Conservation (phyloP, 2,113 vertebrate genomes). For the Arizona elegans region DNA sequence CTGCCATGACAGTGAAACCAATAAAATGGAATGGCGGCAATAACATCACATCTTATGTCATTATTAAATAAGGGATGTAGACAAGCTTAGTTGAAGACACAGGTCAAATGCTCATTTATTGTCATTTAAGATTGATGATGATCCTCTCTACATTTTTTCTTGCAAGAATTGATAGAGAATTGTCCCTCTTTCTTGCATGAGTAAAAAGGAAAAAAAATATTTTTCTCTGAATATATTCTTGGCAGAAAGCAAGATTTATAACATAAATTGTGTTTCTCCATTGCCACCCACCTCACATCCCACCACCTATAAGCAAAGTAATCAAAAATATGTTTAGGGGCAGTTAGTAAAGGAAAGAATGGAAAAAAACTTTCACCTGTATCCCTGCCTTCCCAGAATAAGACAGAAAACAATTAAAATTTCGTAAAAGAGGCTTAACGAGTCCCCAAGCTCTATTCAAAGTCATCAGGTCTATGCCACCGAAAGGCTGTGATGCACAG, state of each 20-base stretch:
- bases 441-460: conserved; percentile 32
- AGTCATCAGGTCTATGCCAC: conserved; percentile 33
- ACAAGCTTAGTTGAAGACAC: no score
- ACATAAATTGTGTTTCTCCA: background rate
- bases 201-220: background rate
- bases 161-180: background rate
- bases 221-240: background rate
- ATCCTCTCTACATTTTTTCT: background rate
- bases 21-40: background rate
- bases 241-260: background rate
- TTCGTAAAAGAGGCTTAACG: conserved; percentile 30
- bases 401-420: conserved; percentile 35
- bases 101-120: background rate
- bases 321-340: background rate
- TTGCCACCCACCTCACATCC: no score
- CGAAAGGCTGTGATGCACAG: conserved; percentile 14
- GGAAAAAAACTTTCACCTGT: conserved; percentile 18
- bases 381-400: background rate
- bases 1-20: background rate
- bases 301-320: background rate
- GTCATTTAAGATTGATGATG: background rate
- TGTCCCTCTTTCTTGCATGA: background rate
- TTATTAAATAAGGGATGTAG: background rate
- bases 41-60: background rate
- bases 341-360: background rate